Conservation (phyloP, 2,888 invertebrate species). For the Drepanosiphum platanoidis region DNA sequence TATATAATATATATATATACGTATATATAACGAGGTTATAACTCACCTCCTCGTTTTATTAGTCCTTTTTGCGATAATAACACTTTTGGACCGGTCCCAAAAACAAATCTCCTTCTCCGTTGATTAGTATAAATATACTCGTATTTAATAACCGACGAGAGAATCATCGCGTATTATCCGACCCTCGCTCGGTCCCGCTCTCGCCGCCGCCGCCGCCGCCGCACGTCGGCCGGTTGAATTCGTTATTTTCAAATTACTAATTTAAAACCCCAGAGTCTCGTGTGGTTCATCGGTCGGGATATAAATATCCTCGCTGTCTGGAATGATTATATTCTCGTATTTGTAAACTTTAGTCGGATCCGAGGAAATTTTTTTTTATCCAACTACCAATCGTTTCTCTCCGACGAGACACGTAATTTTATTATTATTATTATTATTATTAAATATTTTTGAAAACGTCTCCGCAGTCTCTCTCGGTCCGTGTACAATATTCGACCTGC, state of each 20-base stretch:
- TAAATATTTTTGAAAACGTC: too few species aligned
- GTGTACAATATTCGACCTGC: too few species aligned
- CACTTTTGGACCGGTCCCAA: conserved; percentile 35
- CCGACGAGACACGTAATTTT: too few species aligned
- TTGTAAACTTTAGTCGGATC: too few species aligned
- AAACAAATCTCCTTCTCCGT: conserved; percentile 40
- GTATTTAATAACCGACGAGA: conserved; percentile 13
- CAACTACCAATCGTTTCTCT: too few species aligned
- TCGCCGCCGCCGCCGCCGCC: background rate
- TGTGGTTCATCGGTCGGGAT: background rate
- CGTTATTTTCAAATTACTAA: background rate
- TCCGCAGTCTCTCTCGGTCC: too few species aligned
- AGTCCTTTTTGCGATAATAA: conserved; percentile 33
- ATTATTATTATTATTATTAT: too few species aligned
- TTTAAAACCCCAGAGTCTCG: background rate
- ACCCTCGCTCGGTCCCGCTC: background rate
- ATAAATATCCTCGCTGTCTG: too few species aligned
- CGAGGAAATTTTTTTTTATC: too few species aligned
- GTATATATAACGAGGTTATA: conserved; percentile 39
- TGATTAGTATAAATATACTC: conserved; percentile 4
- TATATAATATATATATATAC: background rate
- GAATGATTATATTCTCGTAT: too few species aligned
- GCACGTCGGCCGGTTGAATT: too few species aligned
- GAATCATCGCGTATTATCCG: too few species aligned
- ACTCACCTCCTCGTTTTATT: conserved; percentile 54